Conservation (phyloP, 64 coral and sea anemone genomes). For the Cladopsammia gracilis region DNA sequence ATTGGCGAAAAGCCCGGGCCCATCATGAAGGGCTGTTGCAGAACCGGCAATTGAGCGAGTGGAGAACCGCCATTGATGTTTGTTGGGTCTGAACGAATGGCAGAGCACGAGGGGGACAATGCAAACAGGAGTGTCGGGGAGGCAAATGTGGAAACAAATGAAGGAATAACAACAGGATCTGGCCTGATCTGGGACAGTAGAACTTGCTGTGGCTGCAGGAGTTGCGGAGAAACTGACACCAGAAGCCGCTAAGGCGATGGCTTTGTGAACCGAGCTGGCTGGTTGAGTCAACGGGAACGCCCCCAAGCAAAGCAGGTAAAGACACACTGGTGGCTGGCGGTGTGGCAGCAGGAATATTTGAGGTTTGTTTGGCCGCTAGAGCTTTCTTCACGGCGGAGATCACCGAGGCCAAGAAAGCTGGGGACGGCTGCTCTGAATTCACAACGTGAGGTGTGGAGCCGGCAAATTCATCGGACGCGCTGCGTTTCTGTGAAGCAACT, state of each 20-base stretch:
- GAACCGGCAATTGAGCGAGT: too few relatives aligned
- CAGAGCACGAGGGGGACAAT: too few relatives aligned
- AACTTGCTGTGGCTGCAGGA: neutral
- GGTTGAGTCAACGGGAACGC: neutral
- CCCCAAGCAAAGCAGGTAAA: neutral
- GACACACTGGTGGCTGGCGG: neutral
- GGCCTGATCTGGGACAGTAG: neutral
- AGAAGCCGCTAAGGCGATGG: neutral
- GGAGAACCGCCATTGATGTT: too few relatives aligned
- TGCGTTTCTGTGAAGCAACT: too few relatives aligned
- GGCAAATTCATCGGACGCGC: neutral
- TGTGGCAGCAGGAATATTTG: neutral
- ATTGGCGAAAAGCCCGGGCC: slow-evolving; percentile 25
- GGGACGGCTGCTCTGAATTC: too few relatives aligned
- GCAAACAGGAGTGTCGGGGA: too few relatives aligned
- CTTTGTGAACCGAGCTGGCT: neutral
- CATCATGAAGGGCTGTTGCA: neutral
- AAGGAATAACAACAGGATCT: neutral
- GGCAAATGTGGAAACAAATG: neutral
- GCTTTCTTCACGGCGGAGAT: too few relatives aligned
- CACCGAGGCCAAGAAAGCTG: too few relatives aligned
- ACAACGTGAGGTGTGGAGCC: neutral
- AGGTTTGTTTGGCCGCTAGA: too few relatives aligned
- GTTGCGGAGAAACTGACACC: neutral
- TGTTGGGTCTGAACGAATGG: too few relatives aligned